These are phyloP conservation scores for Neopipo cinnamomea DNA, from an alignment of 2,113 vertebrate genomes.

Conservation along the genomic window DNA sequence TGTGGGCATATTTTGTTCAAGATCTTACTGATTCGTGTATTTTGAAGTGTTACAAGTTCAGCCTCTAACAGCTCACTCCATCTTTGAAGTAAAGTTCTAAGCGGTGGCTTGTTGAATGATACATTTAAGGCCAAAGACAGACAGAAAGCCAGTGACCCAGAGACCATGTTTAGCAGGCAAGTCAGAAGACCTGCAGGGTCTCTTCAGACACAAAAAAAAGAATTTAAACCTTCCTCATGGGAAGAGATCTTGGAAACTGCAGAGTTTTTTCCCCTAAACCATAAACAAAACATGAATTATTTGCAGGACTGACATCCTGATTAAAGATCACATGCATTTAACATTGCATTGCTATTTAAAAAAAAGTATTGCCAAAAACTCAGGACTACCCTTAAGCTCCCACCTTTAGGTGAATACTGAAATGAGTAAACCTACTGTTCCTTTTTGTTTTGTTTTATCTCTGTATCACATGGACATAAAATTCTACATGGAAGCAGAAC, in stretches of 20 bases:
- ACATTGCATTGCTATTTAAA: background rate
- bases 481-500: background rate
- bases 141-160: background rate
- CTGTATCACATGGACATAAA: background rate
- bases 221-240: background rate
- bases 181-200: background rate
- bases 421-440: background rate
- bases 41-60: background rate
- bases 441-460: background rate
- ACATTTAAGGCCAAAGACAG: background rate
- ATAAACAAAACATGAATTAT: background rate
- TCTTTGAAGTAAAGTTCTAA: background rate
- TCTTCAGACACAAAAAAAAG: background rate
- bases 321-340: background rate
- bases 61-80: background rate
- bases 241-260: background rate
- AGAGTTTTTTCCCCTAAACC: background rate
- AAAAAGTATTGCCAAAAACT: background rate
- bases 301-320: background rate
- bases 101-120: background rate
- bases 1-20: background rate
- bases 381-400: background rate
- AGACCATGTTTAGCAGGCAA: accelerated
- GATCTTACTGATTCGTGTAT: background rate
- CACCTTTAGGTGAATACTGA: background rate